These are phyloP conservation scores for Passer domesticus DNA, from an alignment of 2,113 vertebrate species.

Conservation along the genomic window DNA sequence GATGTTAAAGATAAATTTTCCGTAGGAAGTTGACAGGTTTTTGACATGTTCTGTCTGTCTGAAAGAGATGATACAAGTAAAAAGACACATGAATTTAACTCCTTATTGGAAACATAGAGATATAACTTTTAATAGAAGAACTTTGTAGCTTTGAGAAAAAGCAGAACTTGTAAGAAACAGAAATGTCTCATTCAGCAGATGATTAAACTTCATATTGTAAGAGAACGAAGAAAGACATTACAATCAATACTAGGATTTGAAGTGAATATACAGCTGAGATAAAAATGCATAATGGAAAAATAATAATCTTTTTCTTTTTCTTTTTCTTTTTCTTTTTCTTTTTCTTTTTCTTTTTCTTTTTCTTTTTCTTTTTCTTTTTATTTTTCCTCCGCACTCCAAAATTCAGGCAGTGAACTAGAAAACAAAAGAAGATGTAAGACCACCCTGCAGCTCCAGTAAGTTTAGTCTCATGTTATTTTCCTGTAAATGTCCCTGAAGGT, in stretches of 20 bases:
- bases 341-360: background rate
- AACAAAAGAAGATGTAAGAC: background rate
- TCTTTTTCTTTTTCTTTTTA: background rate
- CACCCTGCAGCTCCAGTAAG: background rate
- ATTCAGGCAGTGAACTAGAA: background rate
- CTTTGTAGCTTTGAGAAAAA: background rate
- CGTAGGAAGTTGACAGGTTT: background rate
- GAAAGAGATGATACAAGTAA: background rate
- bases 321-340: no score
- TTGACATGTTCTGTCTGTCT: background rate
- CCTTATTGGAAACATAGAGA: background rate
- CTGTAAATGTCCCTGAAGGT: background rate
- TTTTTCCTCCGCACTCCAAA: background rate
- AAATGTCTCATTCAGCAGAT: background rate
- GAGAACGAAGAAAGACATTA: background rate
- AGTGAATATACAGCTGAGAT: background rate
- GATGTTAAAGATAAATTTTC: background rate
- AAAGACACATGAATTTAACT: background rate
- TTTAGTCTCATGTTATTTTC: background rate
- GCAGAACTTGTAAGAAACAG: background rate
- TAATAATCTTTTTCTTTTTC: background rate
- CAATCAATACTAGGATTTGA: background rate
- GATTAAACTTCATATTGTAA: background rate
- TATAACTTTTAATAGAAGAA: background rate
- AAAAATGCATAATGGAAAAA: background rate